These are phyloP conservation scores for Macroramphosus scolopax DNA, from an alignment of 2,797 vertebrate species.

Conservation along the genomic window DNA sequence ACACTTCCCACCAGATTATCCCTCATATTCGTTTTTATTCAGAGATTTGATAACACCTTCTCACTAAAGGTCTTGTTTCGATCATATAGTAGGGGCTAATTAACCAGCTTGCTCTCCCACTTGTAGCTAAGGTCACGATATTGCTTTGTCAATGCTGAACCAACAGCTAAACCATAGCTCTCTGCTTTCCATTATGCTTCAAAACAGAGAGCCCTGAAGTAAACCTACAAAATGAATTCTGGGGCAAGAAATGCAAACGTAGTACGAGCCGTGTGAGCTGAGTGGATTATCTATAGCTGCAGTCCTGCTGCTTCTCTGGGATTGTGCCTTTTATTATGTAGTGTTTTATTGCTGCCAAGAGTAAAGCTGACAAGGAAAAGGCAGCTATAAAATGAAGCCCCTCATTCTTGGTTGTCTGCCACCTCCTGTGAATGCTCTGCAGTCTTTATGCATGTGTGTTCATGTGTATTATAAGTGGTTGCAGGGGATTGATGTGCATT, in stretches of 20 bases:
- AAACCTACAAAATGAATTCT: conserved; percentile 70
- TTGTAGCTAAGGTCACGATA: conserved; percentile 51
- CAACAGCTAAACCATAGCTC: conserved; percentile 55
- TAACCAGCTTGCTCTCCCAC: conserved; percentile 51
- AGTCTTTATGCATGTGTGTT: conserved; percentile 37
- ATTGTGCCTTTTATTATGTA: conserved; percentile 79
- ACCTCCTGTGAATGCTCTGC: conserved; percentile 64
- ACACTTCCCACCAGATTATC: conserved; percentile 23
- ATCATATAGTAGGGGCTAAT: conserved; percentile 58
- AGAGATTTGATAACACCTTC: conserved; percentile 52
- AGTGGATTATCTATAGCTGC: conserved; percentile 76
- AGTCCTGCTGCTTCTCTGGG: conserved; percentile 69
- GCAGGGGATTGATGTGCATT: conserved; percentile 43
- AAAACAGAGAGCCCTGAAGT: conserved; percentile 57
- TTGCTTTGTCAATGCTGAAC: conserved; percentile 65
- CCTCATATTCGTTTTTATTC: conserved; percentile 42
- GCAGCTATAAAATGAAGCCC: conserved; percentile 77
- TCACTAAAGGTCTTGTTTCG: conserved; percentile 59
- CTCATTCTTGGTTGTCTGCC: conserved; percentile 70
- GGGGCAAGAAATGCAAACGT: conserved; percentile 69
- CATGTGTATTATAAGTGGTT: conserved; percentile 34
- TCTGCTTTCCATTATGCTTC: conserved; percentile 58
- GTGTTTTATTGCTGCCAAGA: conserved; percentile 79
- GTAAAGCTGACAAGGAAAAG: conserved; percentile 77
- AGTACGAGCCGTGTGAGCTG: conserved; percentile 57